These are phyloP conservation scores for Ypsolopha scabrella DNA, from an alignment of 2,888 invertebrate species.

Conservation along the genomic window DNA sequence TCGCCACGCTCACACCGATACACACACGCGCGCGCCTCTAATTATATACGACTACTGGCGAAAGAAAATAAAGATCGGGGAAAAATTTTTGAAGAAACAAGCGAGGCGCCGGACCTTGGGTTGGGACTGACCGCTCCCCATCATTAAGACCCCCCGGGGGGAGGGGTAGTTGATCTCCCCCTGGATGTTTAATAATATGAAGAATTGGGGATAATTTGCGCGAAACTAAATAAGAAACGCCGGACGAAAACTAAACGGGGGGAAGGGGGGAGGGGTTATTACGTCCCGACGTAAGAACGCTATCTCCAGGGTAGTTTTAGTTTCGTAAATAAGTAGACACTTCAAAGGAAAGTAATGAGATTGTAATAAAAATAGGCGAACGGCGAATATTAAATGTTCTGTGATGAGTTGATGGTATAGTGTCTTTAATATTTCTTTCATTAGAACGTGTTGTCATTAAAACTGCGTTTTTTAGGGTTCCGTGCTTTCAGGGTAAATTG, in stretches of 20 bases:
- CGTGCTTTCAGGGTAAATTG: no score
- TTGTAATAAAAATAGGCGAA: neutral
- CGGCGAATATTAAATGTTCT: neutral
- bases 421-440: no score
- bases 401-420: neutral
- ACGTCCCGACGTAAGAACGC: conserved; percentile 12
- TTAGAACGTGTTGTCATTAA: no score
- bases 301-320: conserved; percentile 10
- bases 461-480: no score
- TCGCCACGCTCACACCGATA: conserved; percentile 12
- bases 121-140: conserved; percentile 58
- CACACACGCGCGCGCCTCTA: conserved; percentile 31
- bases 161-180: conserved; percentile 52
- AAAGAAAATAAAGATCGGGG: conserved; percentile 69
- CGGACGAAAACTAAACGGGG: conserved; percentile 67
- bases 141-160: conserved; percentile 55
- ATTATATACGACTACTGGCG: conserved; percentile 64
- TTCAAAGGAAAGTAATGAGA: conserved; percentile 12
- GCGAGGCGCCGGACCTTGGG: conserved; percentile 44
- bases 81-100: conserved; percentile 71
- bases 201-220: conserved; percentile 72
- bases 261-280: conserved; percentile 14
- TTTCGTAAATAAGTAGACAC: conserved; percentile 10
- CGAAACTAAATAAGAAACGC: conserved; percentile 71
- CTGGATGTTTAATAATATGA: conserved; percentile 69